phyloP scores from a whole-genome alignment of 2,888 invertebrate genomes.

The Drosophila percnosoma region DNA sequence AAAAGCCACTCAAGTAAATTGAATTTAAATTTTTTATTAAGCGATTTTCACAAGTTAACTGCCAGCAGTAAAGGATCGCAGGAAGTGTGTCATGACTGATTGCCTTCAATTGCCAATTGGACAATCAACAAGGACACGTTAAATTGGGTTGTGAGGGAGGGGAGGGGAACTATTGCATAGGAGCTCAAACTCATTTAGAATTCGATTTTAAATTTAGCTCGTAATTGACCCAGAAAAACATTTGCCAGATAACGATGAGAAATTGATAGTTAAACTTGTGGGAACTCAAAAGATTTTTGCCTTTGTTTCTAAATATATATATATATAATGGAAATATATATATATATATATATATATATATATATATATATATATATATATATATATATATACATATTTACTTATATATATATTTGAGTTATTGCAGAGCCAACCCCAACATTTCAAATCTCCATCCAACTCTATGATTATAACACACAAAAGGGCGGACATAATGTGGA shows the following conservation, averaged over 20 bases:
- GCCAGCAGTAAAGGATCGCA: not conserved
- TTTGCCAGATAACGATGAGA: not conserved
- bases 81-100: not conserved
- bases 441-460: not conserved
- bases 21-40: conserved; percentile 68
- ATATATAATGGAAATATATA: not conserved
- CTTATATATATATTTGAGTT: not conserved
- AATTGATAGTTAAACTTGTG: not conserved
- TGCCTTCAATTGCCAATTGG: not conserved
- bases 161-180: not conserved
- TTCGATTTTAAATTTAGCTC: not conserved
- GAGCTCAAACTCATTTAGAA: not conserved
- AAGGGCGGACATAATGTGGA: not conserved
- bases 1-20: conserved; percentile 71
- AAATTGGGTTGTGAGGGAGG: not conserved
- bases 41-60: conserved; percentile 27
- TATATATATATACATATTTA: not conserved
- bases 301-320: not conserved
- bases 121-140: not conserved
- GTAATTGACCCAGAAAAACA: not conserved
- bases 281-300: not conserved
- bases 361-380: not conserved
- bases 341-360: not conserved
- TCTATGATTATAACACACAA: not conserved
- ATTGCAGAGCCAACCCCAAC: not conserved